Percentiles rank a stretch among this genome's conserved stretches.
phyloP scores from a whole-genome alignment of 2,888 invertebrate species.

The Microctonus brassicae region DNA sequence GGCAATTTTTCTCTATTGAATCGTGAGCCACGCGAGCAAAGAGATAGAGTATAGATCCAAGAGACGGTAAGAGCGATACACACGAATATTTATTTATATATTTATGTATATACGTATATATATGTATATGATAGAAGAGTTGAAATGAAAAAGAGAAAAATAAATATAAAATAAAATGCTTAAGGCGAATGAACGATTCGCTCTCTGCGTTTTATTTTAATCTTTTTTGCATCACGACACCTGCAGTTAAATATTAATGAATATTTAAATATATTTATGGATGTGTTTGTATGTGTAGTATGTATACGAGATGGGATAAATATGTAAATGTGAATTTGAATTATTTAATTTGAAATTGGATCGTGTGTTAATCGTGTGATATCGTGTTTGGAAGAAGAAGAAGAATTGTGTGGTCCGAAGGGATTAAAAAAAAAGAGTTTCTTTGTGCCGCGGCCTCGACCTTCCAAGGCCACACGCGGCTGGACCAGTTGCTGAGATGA shows the following conservation, averaged over 20 bases:
- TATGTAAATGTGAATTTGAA: neutral
- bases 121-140: neutral
- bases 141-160: neutral
- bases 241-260: constrained; percentile 11
- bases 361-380: constrained; percentile 2
- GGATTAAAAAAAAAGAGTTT: constrained; percentile 27
- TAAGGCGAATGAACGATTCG: neutral
- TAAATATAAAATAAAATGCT: neutral
- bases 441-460: constrained; percentile 43
- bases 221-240: constrained; percentile 10
- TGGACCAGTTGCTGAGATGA: constrained; percentile 37
- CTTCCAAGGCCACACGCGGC: constrained; percentile 47
- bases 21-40: constrained; percentile 27
- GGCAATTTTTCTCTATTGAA: constrained; percentile 27
- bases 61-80: neutral
- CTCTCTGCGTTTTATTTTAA: neutral
- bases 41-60: constrained; percentile 4
- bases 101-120: neutral
- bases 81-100: too few relatives aligned
- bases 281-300: neutral
- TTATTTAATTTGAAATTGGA: neutral
- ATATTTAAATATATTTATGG: neutral
- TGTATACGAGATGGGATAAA: neutral
- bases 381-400: constrained; percentile 23
- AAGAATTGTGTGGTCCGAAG: constrained; percentile 11